These are phyloP conservation scores for Panthera uncia DNA, from an alignment of 2,113 vertebrate species.

Conservation along the genomic window DNA sequence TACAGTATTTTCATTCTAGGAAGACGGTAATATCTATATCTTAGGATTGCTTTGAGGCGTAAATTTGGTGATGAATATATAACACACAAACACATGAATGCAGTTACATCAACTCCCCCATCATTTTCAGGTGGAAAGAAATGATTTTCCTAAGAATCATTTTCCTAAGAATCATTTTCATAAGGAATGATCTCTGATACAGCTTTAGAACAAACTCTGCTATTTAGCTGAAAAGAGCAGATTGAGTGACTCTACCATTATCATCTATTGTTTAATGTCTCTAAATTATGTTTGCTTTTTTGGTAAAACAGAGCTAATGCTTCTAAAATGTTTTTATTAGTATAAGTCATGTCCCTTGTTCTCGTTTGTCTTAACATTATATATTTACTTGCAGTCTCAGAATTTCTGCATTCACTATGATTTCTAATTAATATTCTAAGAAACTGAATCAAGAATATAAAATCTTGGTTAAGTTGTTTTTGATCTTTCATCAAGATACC, in stretches of 20 bases:
- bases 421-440: background rate
- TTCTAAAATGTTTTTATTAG: constrained; percentile 1
- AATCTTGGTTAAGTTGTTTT: background rate
- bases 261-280: background rate
- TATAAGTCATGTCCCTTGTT: background rate
- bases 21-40: background rate
- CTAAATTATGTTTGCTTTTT: background rate
- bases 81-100: background rate
- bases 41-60: background rate
- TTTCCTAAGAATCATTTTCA: background rate
- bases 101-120: fast-evolving
- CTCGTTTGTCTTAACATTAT: background rate
- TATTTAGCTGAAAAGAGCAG: background rate
- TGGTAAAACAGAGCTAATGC: background rate
- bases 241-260: background rate
- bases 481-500: background rate
- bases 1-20: background rate
- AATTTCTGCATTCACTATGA: background rate
- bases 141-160: too few relatives aligned
- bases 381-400: background rate
- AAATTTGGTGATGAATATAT: background rate
- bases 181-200: background rate
- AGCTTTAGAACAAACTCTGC: background rate
- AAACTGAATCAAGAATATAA: background rate
- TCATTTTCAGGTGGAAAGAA: background rate